These are phyloP conservation scores for Eretmocerus hayati DNA, from an alignment of 2,888 invertebrate species.

Conservation along the genomic window DNA sequence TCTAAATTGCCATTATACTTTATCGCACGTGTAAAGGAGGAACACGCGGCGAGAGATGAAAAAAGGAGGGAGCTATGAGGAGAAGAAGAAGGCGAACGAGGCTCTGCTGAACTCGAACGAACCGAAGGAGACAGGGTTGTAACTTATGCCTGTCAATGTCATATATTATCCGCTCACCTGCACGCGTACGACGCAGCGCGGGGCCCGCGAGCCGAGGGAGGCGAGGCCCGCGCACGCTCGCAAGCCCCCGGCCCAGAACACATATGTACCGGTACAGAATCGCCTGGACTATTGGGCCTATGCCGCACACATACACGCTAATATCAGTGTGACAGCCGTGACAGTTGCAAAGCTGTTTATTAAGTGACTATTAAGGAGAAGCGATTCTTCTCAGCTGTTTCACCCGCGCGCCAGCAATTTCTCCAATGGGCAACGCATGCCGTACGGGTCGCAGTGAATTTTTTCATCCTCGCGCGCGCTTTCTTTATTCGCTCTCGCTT, in stretches of 20 bases:
- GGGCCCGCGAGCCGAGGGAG: background rate
- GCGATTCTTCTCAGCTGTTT: constrained; percentile 14
- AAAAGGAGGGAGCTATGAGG: background rate
- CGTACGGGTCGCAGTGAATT: background rate
- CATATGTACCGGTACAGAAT: too few species aligned
- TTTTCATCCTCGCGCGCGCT: background rate
- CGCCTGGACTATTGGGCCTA: constrained; percentile 13
- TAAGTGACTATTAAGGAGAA: constrained; percentile 22
- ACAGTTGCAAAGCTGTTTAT: constrained; percentile 23
- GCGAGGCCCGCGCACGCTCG: background rate
- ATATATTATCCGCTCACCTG: constrained; percentile 23
- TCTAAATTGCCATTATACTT: constrained; percentile 20
- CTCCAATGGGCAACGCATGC: background rate
- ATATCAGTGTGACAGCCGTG: constrained; percentile 22
- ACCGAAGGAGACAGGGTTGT: constrained; percentile 19
- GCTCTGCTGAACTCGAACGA: constrained; percentile 8
- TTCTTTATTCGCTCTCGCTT: background rate
- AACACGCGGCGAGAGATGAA: background rate
- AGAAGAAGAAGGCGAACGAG: background rate
- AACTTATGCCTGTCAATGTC: constrained; percentile 23
- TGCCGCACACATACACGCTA: constrained; percentile 3
- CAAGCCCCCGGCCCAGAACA: background rate
- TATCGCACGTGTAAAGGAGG: constrained; percentile 4
- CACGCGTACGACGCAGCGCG: constrained; percentile 1
- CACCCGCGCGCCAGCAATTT: background rate